Conservation (phyloP, 2,797 vertebrate genomes). For the Sylvia borin region DNA sequence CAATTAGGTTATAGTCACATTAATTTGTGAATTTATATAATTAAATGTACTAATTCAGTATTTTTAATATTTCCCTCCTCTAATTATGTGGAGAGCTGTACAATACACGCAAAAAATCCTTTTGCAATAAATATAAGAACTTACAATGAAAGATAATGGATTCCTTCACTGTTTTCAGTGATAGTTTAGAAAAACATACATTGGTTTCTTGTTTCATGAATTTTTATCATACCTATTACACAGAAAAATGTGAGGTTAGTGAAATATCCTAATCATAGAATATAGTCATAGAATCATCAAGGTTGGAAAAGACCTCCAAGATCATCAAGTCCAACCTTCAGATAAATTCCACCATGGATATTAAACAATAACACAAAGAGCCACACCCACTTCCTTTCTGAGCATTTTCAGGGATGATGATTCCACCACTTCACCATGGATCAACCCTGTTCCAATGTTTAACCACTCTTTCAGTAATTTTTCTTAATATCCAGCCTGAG, state of each 20-base stretch:
- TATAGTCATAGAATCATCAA: neutral
- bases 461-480: neutral
- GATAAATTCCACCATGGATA: rapidly evolving
- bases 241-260: neutral
- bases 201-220: neutral
- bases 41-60: neutral
- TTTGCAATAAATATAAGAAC: neutral
- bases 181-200: neutral
- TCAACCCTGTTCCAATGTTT: neutral
- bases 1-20: neutral
- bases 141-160: neutral
- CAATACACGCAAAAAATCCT: neutral
- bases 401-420: neutral
- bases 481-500: neutral
- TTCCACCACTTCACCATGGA: neutral
- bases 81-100: neutral
- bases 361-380: neutral
- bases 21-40: neutral
- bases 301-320: neutral
- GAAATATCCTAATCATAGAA: neutral
- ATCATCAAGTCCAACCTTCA: neutral
- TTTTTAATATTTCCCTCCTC: neutral
- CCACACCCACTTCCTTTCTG: neutral
- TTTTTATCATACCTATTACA: neutral
- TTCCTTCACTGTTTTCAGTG: neutral